A percentile compares a stretch with the other conserved stretches of the same genome.
Conservation (phyloP, 2,113 vertebrate genomes). For the Myodes glareolus region DNA sequence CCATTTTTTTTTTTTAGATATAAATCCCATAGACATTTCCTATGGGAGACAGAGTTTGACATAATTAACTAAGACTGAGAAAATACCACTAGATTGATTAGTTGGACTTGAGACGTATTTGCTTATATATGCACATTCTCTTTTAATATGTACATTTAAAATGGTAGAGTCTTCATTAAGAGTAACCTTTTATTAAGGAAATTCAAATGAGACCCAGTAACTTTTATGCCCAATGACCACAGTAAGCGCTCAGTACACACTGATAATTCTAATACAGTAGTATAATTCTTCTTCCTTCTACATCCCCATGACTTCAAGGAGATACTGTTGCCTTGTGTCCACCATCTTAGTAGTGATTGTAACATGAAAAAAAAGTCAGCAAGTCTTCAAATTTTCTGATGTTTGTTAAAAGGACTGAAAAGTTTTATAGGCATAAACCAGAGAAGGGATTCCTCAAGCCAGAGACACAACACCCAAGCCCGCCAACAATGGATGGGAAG, state of each 20-base stretch:
- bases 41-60: neutral
- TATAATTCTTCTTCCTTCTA: neutral
- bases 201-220: neutral
- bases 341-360: slow-evolving; percentile 3
- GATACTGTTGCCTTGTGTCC: neutral
- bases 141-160: neutral
- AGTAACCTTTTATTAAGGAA: neutral
- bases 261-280: neutral
- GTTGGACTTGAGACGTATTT: neutral
- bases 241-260: neutral
- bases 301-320: neutral
- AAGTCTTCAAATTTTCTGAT: neutral
- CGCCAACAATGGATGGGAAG: neutral
- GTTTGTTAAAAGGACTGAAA: slow-evolving; percentile 38
- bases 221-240: neutral
- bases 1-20: neutral
- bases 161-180: neutral
- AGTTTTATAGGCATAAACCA: neutral
- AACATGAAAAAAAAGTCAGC: neutral
- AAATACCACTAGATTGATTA: neutral
- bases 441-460: neutral
- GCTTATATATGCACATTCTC: neutral
- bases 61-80: neutral
- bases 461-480: neutral
- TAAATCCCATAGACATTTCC: neutral